phyloP scores from a whole-genome alignment of 2,888 invertebrate species.

The Caradrina clavipalpis region DNA sequence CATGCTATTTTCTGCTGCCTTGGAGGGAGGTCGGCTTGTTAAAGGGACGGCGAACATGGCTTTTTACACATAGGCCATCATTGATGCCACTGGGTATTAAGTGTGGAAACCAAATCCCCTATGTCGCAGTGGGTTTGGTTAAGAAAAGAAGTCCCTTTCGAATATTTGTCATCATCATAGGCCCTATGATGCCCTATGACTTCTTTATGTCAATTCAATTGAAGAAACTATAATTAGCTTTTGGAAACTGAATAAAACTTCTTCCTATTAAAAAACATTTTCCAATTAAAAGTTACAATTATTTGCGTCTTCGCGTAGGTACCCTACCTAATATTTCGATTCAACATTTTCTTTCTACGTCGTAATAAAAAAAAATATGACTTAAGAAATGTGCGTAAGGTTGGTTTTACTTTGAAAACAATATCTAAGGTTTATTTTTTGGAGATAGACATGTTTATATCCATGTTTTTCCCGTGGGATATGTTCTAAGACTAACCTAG shows the following conservation, averaged over 20 bases:
- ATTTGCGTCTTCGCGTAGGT: constrained; percentile 23
- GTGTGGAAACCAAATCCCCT: no score
- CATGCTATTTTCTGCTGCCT: no score
- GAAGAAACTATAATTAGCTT: constrained; percentile 13
- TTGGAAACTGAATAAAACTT: constrained; percentile 16
- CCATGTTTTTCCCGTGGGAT: neutral
- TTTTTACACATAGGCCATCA: no score
- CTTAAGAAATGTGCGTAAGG: neutral
- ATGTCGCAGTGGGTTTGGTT: no score
- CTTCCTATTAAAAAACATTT: no score
- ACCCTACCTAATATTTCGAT: constrained; percentile 2
- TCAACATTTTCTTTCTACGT: neutral
- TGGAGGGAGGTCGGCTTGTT: no score
- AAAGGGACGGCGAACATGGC: no score
- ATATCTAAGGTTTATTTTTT: neutral
- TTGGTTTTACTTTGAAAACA: neutral
- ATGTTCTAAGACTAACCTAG: constrained; percentile 20
- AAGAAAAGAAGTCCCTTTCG: no score
- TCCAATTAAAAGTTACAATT: constrained; percentile 49
- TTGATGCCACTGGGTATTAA: no score
- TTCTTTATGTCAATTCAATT: neutral
- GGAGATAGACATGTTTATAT: constrained; percentile 1
- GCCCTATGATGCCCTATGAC: no score
- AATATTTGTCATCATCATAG: no score
- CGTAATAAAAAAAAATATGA: neutral